Evolutionary conservation across 2,888 invertebrate species (phyloP).

Genomic region (Pheosia gnoma): DNA sequence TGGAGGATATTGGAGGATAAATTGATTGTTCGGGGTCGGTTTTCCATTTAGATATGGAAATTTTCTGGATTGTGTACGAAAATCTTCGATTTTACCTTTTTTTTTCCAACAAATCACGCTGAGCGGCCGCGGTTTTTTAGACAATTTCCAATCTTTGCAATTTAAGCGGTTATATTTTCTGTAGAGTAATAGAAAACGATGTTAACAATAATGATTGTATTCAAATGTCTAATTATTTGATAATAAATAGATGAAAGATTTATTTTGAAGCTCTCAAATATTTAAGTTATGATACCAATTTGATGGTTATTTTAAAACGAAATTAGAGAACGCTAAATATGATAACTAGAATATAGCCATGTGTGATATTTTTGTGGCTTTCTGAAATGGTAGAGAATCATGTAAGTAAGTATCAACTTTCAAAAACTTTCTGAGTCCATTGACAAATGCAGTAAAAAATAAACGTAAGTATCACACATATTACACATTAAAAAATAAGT

Average conservation of each 20-base stretch:
- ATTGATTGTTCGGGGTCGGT: constrained; percentile 84
- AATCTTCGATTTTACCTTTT: constrained; percentile 80
- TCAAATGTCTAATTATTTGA: not conserved
- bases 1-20: constrained; percentile 83
- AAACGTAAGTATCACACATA: not conserved
- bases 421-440: too few species aligned
- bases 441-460: too few species aligned
- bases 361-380: too few species aligned
- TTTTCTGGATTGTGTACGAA: constrained; percentile 82
- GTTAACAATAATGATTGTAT: not conserved
- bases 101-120: constrained; percentile 75
- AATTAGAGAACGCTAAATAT: too few species aligned
- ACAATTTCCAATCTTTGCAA: constrained; percentile 46
- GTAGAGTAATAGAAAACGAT: not conserved
- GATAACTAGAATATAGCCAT: too few species aligned
- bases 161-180: constrained; percentile 16
- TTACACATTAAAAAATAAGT: constrained; percentile 7
- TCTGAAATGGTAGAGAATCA: too few species aligned
- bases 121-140: constrained; percentile 52
- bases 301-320: too few species aligned
- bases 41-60: constrained; percentile 85
- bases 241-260: not conserved
- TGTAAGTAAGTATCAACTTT: too few species aligned
- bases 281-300: too few species aligned
- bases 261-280: too few species aligned